These are phyloP conservation scores for Gorsachius goisagi DNA, from an alignment of 2,113 vertebrate genomes.

Conservation along the genomic window DNA sequence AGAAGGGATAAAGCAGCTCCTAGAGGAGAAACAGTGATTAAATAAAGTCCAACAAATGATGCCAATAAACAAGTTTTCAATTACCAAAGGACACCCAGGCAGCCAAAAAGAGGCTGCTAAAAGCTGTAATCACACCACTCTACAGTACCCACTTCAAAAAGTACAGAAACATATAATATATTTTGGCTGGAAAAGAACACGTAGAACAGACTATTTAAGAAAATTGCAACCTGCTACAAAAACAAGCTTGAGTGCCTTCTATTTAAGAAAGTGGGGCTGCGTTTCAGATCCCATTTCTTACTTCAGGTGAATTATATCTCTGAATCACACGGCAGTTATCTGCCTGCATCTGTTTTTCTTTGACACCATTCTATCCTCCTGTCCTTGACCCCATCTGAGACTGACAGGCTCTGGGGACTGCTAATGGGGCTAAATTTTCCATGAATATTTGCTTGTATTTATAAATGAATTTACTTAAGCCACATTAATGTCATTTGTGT, in stretches of 20 bases:
- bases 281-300: slow-evolving; percentile 56
- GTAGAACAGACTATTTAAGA: slow-evolving; percentile 61
- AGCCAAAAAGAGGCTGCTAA: slow-evolving; percentile 54
- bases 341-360: slow-evolving; percentile 38
- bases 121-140: slow-evolving; percentile 65
- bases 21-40: slow-evolving; percentile 37
- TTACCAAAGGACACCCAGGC: slow-evolving; percentile 44
- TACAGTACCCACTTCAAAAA: slow-evolving; percentile 29
- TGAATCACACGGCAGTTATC: slow-evolving; percentile 32
- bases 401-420: neutral
- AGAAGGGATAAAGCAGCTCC: slow-evolving; percentile 40
- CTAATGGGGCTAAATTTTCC: slow-evolving; percentile 22
- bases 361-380: slow-evolving; percentile 14
- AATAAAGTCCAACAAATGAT: slow-evolving; percentile 50
- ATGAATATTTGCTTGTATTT: slow-evolving; percentile 33
- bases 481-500: slow-evolving; percentile 1
- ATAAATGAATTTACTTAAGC: slow-evolving; percentile 33
- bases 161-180: slow-evolving; percentile 26
- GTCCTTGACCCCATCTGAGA: slow-evolving; percentile 43
- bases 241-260: slow-evolving; percentile 59
- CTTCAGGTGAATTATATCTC: slow-evolving; percentile 58
- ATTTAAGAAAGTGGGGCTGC: slow-evolving; percentile 39
- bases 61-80: slow-evolving; percentile 63
- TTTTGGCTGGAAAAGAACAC: slow-evolving; percentile 50
- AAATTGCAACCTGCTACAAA: slow-evolving; percentile 70